Evolutionary conservation across 2,113 vertebrate genomes (phyloP), one percentile per base, ranked within the genome.

Genomic region (Centropristis striata): DNA sequence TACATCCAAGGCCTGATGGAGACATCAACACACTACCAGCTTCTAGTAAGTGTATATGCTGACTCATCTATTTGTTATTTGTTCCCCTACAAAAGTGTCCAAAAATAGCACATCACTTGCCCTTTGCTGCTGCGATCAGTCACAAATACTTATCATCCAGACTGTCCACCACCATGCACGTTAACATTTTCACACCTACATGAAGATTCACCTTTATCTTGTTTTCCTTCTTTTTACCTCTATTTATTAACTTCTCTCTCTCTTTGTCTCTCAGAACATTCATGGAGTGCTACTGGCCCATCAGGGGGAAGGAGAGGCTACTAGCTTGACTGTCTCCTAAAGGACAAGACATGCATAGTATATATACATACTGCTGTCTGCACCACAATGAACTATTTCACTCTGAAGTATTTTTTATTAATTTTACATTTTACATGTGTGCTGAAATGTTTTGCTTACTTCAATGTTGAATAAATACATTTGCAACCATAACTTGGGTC

Each of bases 1-100:
- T 93, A 94, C 41, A 90, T 96, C 76, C 93, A 96, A 81, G 81
- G 91, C 32, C 88, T 97, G 77, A 95, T 98, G 75, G 93, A 94
- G 10, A 93, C 5, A 0, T 95, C 91, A 27, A 78, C 87, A 39
- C 92, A 89, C 16, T 93, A 97, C 76, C 95, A 93, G 68, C 92
- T 98, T 72, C 81, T 93, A 36, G 97, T 98, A 89, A 96, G 97
- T 96, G 11, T 28, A 16, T 15, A 4, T 32, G 15, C n/a, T 2
- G 4, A 63, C 23, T 51, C 16, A 51, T 50, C 21, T 60, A 7
- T 37, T n/a, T 64, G 9, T 44, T 36, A n/a, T 46, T 60, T 74
- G 42, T 47, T 44, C 4, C 5, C 7, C 28, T 23, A 50, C 14
- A 51, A 53, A 51, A 67, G 18, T 68, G 23, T 42, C 21, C 11